Evolutionary conservation across 2,797 vertebrate genomes (phyloP).

Genomic region (Psittacula echo): DNA sequence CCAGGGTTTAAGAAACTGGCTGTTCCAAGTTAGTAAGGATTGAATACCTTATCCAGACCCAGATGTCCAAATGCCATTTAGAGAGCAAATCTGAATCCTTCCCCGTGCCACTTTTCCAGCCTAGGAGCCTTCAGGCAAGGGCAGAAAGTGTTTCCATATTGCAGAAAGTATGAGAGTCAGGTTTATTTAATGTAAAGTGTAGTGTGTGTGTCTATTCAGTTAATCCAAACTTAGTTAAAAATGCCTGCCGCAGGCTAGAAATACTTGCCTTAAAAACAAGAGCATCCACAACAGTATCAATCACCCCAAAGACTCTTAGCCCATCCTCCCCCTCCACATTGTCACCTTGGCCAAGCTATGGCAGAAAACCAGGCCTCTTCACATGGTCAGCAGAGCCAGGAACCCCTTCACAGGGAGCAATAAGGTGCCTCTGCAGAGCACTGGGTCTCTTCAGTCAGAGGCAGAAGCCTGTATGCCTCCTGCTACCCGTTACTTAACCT

Average conservation of each 20-base stretch:
- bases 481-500: not conserved
- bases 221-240: not conserved
- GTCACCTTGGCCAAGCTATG: not conserved
- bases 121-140: not conserved
- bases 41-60: not conserved
- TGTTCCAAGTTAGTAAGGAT: not conserved
- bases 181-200: not conserved
- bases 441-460: not conserved
- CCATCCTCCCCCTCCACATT: not conserved
- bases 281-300: not conserved
- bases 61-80: not conserved
- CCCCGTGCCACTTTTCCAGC: not conserved
- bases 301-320: not conserved
- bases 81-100: not conserved
- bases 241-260: not conserved
- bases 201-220: not conserved
- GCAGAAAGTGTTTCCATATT: not conserved
- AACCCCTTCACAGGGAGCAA: not conserved
- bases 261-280: not conserved
- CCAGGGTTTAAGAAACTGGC: not conserved
- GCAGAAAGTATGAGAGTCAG: not conserved
- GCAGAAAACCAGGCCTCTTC: not conserved
- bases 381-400: not conserved
- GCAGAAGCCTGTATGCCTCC: not conserved
- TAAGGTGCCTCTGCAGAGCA: not conserved